Base-by-base conservation (phyloP, 2,113 vertebrate species). In the Echinops telfairi region DNA sequence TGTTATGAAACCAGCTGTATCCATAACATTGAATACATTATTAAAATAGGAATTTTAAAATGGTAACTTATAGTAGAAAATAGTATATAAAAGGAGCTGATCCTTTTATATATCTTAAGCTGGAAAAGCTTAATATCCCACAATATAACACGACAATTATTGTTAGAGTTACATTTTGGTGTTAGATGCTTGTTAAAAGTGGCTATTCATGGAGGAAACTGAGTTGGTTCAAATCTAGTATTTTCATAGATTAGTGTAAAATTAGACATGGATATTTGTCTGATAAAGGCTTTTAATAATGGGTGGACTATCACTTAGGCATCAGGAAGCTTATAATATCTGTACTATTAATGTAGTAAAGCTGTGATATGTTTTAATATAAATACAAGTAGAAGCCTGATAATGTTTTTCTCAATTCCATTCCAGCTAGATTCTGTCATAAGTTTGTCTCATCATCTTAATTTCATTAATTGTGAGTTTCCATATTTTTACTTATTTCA, bases 1-100 rank as follows among this genome's bases (percentile, higher is more conserved):
- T 64, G 92, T 92, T 85, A 88, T 71, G 23, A 76, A 83, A 78
- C 90, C 12, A 77, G n/a, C 5, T 76, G 14, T 20, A 47, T 60
- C 36, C 84, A 36, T 95, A n/a, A 77, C 15, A 86, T 40, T 84
- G n/a, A 36, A 0, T 19, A 66, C 5, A 0, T 66, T 29, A 92
- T 80, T 95, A 80, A 87, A 91, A 81, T 73, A 75, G 85, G 58
- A 47, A 22, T 17, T 71, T 84, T 75, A 47, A 82, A 93, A 7
- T 38, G 33, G 4, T n/a, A 33, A 66, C 22, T 93, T 31, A 62
- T 62, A 19, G 12, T 47, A 4, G 23, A 80, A 38, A 93, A 78
- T 9, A 47, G 3, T 79, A 75, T 58, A 2, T 76, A 33, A 88
- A 92, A 2, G 11, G 14, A 91, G n/a, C 2, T 62, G 22, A 62